These are phyloP conservation scores for Pelochelys cantorii DNA, from an alignment of 2,797 vertebrate species.

Conservation along the genomic window DNA sequence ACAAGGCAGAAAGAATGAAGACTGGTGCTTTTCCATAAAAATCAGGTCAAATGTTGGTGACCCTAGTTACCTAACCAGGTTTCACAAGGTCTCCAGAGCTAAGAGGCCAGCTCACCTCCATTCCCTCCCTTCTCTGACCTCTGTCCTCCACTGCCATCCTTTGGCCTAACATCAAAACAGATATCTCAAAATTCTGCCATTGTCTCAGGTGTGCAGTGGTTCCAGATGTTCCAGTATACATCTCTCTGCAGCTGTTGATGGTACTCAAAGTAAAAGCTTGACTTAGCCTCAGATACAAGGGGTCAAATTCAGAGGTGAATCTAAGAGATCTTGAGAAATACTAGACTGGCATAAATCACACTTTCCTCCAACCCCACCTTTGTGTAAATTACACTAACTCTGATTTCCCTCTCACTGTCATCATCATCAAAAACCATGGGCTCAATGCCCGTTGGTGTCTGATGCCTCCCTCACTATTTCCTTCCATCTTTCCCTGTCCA, in stretches of 20 bases:
- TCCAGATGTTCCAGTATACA: neutral
- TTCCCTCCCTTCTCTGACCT: accelerated
- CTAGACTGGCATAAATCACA: neutral
- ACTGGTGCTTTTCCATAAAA: neutral
- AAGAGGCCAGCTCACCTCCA: neutral
- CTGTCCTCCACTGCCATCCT: neutral
- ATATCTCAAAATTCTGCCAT: neutral
- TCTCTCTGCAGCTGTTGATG: neutral
- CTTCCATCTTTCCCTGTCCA: too few species aligned
- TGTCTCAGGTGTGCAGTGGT: accelerated
- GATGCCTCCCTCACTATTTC: too few species aligned
- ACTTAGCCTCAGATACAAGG: neutral
- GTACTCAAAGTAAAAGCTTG: neutral
- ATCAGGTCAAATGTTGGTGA: neutral
- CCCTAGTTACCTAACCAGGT: neutral
- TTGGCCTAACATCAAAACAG: neutral
- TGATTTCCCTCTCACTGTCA: neutral
- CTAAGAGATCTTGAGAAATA: neutral
- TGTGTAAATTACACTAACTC: neutral
- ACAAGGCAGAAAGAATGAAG: neutral
- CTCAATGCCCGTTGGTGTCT: too few species aligned
- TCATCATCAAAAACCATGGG: too few species aligned
- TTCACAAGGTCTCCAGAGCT: neutral
- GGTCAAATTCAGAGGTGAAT: neutral
- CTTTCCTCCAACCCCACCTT: neutral